phyloP scores from a whole-genome alignment of 1,140 invertebrate species.

The Copidosoma floridanum region DNA sequence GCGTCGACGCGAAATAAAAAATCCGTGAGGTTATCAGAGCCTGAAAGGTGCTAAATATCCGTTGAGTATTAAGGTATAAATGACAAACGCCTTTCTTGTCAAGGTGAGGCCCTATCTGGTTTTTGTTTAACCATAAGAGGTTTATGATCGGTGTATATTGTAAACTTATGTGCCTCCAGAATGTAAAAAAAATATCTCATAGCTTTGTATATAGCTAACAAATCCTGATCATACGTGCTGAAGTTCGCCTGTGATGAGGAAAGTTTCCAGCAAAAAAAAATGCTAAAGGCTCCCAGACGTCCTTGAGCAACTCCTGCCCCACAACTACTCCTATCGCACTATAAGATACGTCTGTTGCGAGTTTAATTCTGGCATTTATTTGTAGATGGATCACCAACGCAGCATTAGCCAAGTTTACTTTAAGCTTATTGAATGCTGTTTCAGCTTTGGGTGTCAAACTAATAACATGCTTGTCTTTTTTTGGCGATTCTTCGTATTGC shows the following conservation, averaged over 20 bases:
- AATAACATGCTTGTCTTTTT: neutral
- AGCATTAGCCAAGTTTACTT: conserved; percentile 33
- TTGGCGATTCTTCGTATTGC: neutral
- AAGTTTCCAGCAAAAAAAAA: neutral
- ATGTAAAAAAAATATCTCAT: neutral
- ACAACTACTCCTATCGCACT: conserved; percentile 25
- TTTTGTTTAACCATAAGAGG: neutral
- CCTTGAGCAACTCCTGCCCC: conserved; percentile 38
- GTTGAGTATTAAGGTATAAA: conserved; percentile 2
- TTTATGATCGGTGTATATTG: neutral
- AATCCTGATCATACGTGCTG: neutral
- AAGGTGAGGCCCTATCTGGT: neutral
- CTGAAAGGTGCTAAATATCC: neutral
- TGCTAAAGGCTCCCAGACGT: neutral
- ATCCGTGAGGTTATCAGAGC: neutral
- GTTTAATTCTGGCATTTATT: no score
- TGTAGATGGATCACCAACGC: conserved; percentile 26
- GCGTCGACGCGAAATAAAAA: neutral
- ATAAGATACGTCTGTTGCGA: conserved; percentile 34
- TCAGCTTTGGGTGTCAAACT: conserved; percentile 9
- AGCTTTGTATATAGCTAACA: neutral
- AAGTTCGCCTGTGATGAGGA: neutral
- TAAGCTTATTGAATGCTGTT: conserved; percentile 34
- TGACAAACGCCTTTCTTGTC: neutral
- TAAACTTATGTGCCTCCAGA: neutral